These are phyloP conservation scores for Campoletis sonorensis DNA, from an alignment of 1,140 invertebrate genomes.

Conservation along the genomic window DNA sequence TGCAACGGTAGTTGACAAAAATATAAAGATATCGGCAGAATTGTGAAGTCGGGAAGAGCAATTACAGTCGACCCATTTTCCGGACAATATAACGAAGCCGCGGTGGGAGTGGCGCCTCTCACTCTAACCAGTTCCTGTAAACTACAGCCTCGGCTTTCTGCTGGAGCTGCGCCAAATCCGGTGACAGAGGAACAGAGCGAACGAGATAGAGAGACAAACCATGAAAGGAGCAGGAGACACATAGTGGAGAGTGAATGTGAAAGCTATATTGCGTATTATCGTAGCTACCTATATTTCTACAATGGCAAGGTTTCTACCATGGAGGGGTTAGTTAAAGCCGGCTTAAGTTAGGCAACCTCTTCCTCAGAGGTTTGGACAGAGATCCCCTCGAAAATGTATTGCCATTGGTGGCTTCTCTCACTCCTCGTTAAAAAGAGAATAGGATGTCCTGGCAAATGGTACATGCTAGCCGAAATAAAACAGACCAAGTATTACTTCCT, in stretches of 20 bases:
- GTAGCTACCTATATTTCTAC: slow-evolving; percentile 55
- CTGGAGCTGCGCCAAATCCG: slow-evolving; percentile 72
- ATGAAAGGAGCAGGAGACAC: background rate
- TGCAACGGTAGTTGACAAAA: slow-evolving; percentile 32
- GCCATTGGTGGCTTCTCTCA: slow-evolving; percentile 44
- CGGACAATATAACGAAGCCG: slow-evolving; percentile 68
- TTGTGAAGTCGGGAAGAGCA: slow-evolving; percentile 59
- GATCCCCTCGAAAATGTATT: slow-evolving; percentile 67
- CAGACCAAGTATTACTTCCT: background rate
- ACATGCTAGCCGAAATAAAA: slow-evolving; percentile 53
- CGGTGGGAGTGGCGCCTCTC: slow-evolving; percentile 62
- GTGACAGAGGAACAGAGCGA: slow-evolving; percentile 28
- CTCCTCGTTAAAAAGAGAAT: slow-evolving; percentile 9
- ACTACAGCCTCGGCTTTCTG: slow-evolving; percentile 38
- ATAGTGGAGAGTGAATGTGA: slow-evolving; percentile 37
- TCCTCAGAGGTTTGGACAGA: slow-evolving; percentile 34
- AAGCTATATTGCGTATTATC: slow-evolving; percentile 38
- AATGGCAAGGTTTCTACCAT: slow-evolving; percentile 37
- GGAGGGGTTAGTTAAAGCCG: slow-evolving; percentile 70
- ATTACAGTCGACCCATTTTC: slow-evolving; percentile 75
- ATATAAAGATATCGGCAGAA: slow-evolving; percentile 52
- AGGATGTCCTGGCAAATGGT: background rate
- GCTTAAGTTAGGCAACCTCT: slow-evolving; percentile 72
- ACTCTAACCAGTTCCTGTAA: slow-evolving; percentile 26
- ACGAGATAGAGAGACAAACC: slow-evolving; percentile 20